Evolutionary conservation across 1,140 invertebrate genomes (phyloP), one percentile per base, ranked within the genome.

Genomic region (Acromyrmex charruanus): DNA sequence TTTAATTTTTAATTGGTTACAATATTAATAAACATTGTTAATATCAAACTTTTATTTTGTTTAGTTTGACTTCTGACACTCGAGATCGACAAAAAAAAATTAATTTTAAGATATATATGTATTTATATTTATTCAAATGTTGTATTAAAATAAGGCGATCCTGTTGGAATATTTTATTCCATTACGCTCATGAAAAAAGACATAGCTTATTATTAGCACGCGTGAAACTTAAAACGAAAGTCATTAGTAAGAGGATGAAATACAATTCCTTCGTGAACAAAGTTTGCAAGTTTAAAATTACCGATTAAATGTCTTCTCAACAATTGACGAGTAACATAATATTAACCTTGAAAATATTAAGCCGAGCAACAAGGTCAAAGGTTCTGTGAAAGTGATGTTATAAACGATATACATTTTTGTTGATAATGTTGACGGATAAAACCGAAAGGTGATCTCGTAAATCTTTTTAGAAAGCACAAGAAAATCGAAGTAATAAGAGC

Each of bases 401-500:
- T 66, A 81, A 39, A 25, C 39, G 87, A 85, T 77, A 87, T 65
- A 86, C 35, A 35, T 51, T 59, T 51, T 61, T 63, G 88, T 86
- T 89, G 85, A 85, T 75, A 87, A 92, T 93, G 93, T 92, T 91
- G 90, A 90, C 89, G 89, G 90, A 91, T 93, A 91, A 93, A 92
- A 88, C 88, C 80, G 77, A 85, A 59, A 87, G 80, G 80, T 28
- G 16, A 35, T 2, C 39, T 66, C n/a, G 12, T 25, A 53, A 18
- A 6, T 49, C 44, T 84, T 89, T 87, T 91, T 86, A 80, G 85
- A 80, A 90, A 72, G 18, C 35, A 90, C 91, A 93, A 92, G 90
- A 92, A 93, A 91, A 92, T 92, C 90, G 77, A 93, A 94, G 93
- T 94, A 94, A 94, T 94, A 94, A 94, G 89, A 93, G 90, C 93